Percentiles rank a stretch among this genome's conserved stretches.
These are phyloP conservation scores for Nymphicus hollandicus DNA, from an alignment of 2,113 vertebrate species.

Conservation along the genomic window DNA sequence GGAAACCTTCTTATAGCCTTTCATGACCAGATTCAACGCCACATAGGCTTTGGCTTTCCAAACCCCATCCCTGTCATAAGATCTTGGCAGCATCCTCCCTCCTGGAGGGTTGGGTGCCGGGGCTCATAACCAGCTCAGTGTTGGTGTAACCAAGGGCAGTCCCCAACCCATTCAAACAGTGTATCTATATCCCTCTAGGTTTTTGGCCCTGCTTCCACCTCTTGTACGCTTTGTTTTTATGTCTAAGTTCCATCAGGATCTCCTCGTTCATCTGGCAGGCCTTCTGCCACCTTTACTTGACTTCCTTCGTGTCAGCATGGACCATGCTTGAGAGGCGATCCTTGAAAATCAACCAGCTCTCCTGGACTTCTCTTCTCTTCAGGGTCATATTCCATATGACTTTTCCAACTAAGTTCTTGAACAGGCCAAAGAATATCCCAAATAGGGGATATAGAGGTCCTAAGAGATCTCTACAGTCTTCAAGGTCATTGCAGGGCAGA, in stretches of 20 bases:
- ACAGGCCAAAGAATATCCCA: neutral
- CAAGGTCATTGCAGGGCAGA: neutral
- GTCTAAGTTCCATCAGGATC: neutral
- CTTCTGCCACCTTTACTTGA: neutral
- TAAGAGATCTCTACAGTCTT: neutral
- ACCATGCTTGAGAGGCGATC: neutral
- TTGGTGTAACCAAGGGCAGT: neutral
- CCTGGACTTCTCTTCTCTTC: neutral
- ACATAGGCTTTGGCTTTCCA: neutral
- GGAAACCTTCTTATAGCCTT: neutral
- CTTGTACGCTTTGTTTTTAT: neutral
- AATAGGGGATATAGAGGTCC: neutral
- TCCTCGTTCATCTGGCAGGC: neutral
- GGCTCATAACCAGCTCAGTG: neutral
- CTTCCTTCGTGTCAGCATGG: neutral
- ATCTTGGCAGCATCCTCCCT: neutral
- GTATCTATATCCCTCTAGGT: neutral
- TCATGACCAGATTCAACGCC: neutral
- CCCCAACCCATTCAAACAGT: neutral
- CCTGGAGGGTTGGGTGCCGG: rapidly evolving
- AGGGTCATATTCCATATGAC: neutral
- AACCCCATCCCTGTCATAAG: neutral
- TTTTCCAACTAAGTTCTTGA: neutral
- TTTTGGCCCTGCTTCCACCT: neutral
- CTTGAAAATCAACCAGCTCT: neutral